phyloP scores from a whole-genome alignment of 1,140 invertebrate genomes.

The Drosophila paulistorum region DNA sequence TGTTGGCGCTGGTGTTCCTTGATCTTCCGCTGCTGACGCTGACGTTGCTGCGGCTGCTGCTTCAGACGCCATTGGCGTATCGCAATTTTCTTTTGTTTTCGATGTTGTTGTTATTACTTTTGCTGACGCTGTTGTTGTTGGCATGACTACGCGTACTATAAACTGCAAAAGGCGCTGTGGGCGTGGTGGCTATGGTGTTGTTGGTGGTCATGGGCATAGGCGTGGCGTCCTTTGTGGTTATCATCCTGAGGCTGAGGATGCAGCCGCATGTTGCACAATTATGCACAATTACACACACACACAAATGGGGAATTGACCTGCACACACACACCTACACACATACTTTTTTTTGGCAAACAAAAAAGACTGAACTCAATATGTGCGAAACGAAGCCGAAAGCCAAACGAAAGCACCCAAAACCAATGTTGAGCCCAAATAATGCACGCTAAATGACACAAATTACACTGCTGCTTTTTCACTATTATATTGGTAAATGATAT shows the following conservation, averaged over 20 bases:
- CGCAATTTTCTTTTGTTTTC: constrained; percentile 64
- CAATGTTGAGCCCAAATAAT: background rate
- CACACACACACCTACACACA: constrained; percentile 23
- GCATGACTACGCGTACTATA: constrained; percentile 74
- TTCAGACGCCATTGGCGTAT: constrained; percentile 69
- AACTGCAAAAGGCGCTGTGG: constrained; percentile 46
- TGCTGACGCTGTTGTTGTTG: constrained; percentile 51
- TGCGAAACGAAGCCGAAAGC: constrained; percentile 1
- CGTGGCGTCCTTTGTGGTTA: constrained; percentile 60
- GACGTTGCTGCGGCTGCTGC: constrained; percentile 6
- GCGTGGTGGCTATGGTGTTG: constrained; percentile 27
- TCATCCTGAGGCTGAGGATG: constrained; percentile 38
- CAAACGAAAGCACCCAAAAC: background rate
- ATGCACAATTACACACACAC: constrained; percentile 41
- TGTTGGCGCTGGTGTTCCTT: background rate
- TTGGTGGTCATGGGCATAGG: constrained; percentile 34
- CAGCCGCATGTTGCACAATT: constrained; percentile 62
- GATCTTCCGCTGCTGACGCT: constrained; percentile 22
- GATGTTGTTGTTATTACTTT: constrained; percentile 40
- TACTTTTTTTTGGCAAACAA: constrained; percentile 10
- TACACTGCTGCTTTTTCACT: background rate
- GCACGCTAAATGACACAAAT: background rate
- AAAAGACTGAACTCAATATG: constrained; percentile 1
- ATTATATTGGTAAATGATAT: background rate
- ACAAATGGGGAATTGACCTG: constrained; percentile 53